Conservation (phyloP, 2,797 vertebrate species). For the Fistularia commersonii region DNA sequence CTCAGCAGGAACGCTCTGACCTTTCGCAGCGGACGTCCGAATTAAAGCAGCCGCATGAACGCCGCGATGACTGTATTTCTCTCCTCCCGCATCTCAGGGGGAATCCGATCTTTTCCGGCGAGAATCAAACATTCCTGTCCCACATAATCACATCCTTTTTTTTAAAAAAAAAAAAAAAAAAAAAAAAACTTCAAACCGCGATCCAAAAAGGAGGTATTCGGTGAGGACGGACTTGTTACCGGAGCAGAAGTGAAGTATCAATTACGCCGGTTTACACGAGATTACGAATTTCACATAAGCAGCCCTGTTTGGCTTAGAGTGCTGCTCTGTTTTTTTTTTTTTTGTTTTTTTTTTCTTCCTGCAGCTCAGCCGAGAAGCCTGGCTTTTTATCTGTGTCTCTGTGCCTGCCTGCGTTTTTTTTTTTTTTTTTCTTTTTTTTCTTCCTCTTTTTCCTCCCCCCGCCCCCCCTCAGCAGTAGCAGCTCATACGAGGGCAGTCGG, state of each 20-base stretch:
- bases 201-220: not conserved
- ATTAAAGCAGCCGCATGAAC: constrained; percentile 23
- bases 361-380: constrained; percentile 38
- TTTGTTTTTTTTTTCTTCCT: constrained; percentile 28
- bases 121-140: constrained; percentile 24
- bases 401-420: not conserved
- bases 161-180: too few relatives aligned
- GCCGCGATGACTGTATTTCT: constrained; percentile 27
- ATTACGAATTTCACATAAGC: constrained; percentile 32
- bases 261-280: constrained; percentile 39
- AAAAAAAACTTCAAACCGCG: too few relatives aligned
- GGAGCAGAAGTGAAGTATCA: constrained; percentile 17
- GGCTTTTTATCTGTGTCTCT: constrained; percentile 54
- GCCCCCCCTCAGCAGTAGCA: constrained; percentile 27
- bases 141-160: too few relatives aligned
- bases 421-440: constrained; percentile 10
- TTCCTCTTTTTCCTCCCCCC: constrained; percentile 5
- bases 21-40: constrained; percentile 30
- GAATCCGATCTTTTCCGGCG: constrained; percentile 12
- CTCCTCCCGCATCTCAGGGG: constrained; percentile 19
- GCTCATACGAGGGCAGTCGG: constrained; percentile 50
- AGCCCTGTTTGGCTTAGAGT: constrained; percentile 40
- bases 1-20: constrained; percentile 40
- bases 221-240: constrained; percentile 11
- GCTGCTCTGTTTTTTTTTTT: constrained; percentile 51